Percentiles rank a stretch among this genome's conserved stretches.
These are phyloP conservation scores for Takifugu rubripes DNA, from an alignment of 2,797 vertebrate genomes.

Conservation along the genomic window DNA sequence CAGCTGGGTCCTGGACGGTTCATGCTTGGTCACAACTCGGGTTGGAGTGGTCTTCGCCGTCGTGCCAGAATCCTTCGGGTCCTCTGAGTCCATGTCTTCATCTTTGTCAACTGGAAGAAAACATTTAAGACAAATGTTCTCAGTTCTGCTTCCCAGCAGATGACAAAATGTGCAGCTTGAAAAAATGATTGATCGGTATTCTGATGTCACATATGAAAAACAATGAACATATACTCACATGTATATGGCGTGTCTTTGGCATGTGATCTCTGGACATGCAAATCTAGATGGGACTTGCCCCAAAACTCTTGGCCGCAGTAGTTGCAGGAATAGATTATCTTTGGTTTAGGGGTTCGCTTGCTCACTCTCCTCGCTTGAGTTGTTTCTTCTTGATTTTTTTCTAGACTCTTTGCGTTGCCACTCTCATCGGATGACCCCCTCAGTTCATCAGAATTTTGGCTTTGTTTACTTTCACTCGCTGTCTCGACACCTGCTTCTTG, in stretches of 20 bases:
- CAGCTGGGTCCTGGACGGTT: constrained; percentile 77
- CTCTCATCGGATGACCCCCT: constrained; percentile 55
- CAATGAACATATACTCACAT: constrained; percentile 74
- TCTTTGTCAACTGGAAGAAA: constrained; percentile 53
- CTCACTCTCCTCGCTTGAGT: constrained; percentile 64
- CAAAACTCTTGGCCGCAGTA: constrained; percentile 77
- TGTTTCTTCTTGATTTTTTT: constrained; percentile 60
- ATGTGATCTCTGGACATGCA: constrained; percentile 72
- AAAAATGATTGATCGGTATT: not conserved
- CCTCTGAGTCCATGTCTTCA: constrained; percentile 49
- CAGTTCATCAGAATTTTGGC: constrained; percentile 22
- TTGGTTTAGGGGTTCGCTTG: constrained; percentile 66
- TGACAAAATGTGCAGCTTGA: not conserved
- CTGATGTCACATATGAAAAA: constrained; percentile 31
- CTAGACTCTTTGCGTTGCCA: constrained; percentile 61
- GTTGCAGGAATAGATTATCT: constrained; percentile 68
- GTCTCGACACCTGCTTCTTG: constrained; percentile 36
- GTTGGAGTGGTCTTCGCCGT: constrained; percentile 19
- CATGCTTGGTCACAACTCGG: constrained; percentile 66
- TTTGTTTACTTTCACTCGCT: constrained; percentile 45
- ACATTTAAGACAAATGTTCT: constrained; percentile 33
- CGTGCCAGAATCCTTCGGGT: constrained; percentile 39
- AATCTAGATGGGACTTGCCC: constrained; percentile 70
- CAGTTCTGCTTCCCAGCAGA: not conserved
- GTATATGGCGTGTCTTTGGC: constrained; percentile 70